Base-by-base conservation (phyloP, 2,113 vertebrate genomes). In the Uropsilus gracilis region DNA sequence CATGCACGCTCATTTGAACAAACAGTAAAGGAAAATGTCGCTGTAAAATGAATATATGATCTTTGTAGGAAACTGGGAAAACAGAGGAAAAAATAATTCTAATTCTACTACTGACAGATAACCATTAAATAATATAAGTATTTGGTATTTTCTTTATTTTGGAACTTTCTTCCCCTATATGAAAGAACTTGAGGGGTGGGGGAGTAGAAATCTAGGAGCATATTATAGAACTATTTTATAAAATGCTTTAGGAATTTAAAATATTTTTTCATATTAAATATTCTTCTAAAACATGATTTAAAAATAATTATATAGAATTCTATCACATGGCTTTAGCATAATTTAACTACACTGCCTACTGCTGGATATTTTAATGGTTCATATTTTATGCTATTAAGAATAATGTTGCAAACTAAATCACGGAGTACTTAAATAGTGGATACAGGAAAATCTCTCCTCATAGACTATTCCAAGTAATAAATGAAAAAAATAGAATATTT, bases 1-100 rank as follows among this genome's bases (percentile, higher is more conserved):
- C 59, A 17, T 64, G 83, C 50, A 95, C 57, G 8, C 71, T 96
- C 86, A 96, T 94, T 24, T 96, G 66, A 96, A 97, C 48, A 96
- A 95, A 78, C 18, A 48, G 53, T 89, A 75, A 94, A 44, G n/a
- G 4, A 46, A 77, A 76, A 91, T 39, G 12, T 37, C 92, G 86
- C 30, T 88, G 1, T 90, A 90, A 84, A 91, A 94, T 5, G 30
- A 76, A 90, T 78, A 94, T 3, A 94, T 59, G 42, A 82, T 48
- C 32, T 93, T 75, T 80, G 75, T 63, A 18, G 28, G 26, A 84
- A 95, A 93, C 75, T 53, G 81, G 61, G 80, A 90, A 95, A 93
- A 75, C 42, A 89, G 11, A 87, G 6, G 72, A 87, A 37, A 93
- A 64, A 53, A 81, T 46, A 77, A 85, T 77, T 32, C 37, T 90